These are phyloP conservation scores for Anoncus sp. DNA, from an alignment of 2,888 invertebrate genomes.

Conservation along the genomic window DNA sequence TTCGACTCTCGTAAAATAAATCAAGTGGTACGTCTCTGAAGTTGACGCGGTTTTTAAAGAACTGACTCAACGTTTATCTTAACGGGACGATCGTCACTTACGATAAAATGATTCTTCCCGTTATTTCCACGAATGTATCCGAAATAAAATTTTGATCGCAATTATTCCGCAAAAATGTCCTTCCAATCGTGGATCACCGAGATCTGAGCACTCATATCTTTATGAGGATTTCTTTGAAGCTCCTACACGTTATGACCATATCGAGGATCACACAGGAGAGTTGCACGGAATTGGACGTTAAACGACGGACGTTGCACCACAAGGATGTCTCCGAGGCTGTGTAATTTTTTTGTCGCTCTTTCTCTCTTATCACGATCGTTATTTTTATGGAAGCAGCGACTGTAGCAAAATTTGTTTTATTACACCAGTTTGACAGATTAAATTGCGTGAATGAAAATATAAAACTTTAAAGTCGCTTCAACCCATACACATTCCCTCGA, in stretches of 20 bases:
- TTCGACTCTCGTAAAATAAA: constrained; percentile 41
- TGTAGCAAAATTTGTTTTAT: background rate
- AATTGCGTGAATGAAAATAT: constrained; percentile 2
- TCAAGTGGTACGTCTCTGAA: constrained; percentile 7
- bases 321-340: background rate
- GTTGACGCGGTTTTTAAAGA: constrained; percentile 3
- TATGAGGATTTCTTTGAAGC: no score
- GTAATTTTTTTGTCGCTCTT: background rate
- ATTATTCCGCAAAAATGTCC: background rate
- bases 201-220: constrained; percentile 35
- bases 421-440: background rate
- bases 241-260: no score
- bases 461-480: constrained; percentile 4
- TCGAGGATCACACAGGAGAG: no score
- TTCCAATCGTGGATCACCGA: background rate
- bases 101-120: constrained; percentile 34
- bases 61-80: constrained; percentile 1
- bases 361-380: constrained; percentile 5
- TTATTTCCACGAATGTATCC: constrained; percentile 28
- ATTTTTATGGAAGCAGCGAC: constrained; percentile 19
- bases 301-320: background rate
- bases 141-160: constrained; percentile 26
- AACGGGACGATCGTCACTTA: constrained; percentile 15
- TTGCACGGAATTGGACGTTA: background rate
- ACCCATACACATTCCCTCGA: constrained; percentile 1